Evolutionary conservation across 2,797 vertebrate species (phyloP).

Genomic region (Acipenser oxyrinchus): DNA sequence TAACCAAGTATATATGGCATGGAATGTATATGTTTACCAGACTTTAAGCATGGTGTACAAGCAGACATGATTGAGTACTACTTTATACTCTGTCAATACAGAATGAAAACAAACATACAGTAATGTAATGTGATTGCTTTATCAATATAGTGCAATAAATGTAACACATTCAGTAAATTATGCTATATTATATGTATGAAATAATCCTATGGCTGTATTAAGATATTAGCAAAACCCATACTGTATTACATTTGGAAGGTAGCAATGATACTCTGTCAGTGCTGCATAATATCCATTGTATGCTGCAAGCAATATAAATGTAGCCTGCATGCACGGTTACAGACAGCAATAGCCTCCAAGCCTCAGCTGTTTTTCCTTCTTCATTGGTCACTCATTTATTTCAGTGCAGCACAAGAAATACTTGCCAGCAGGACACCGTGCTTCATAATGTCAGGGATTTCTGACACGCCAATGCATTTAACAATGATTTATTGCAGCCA

Average conservation of each 20-base stretch:
- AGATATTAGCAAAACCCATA: constrained; percentile 21
- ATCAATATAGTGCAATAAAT: too few species aligned
- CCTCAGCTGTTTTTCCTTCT: constrained; percentile 15
- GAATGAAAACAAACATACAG: too few species aligned
- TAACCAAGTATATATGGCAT: too few species aligned
- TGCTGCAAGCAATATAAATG: constrained; percentile 11
- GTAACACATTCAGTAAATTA: constrained; percentile 13
- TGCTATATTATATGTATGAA: constrained; percentile 14
- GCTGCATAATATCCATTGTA: constrained; percentile 16
- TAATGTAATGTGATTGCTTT: too few species aligned
- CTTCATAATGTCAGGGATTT: constrained; percentile 43
- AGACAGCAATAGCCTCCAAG: constrained; percentile 5
- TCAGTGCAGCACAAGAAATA: constrained; percentile 32
- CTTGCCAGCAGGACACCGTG: constrained; percentile 30
- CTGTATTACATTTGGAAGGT: constrained; percentile 27
- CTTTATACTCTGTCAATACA: too few species aligned
- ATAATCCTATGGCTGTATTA: constrained; percentile 26
- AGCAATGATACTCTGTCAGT: constrained; percentile 18
- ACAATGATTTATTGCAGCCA: constrained; percentile 33
- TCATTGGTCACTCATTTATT: constrained; percentile 34
- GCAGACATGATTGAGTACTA: too few species aligned
- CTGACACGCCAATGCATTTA: constrained; percentile 37
- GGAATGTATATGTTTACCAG: too few species aligned
- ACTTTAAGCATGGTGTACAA: too few species aligned
- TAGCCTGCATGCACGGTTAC: constrained; percentile 4